These are phyloP conservation scores for Paracanthobrama guichenoti DNA, from an alignment of 2,113 vertebrate genomes.

Conservation along the genomic window DNA sequence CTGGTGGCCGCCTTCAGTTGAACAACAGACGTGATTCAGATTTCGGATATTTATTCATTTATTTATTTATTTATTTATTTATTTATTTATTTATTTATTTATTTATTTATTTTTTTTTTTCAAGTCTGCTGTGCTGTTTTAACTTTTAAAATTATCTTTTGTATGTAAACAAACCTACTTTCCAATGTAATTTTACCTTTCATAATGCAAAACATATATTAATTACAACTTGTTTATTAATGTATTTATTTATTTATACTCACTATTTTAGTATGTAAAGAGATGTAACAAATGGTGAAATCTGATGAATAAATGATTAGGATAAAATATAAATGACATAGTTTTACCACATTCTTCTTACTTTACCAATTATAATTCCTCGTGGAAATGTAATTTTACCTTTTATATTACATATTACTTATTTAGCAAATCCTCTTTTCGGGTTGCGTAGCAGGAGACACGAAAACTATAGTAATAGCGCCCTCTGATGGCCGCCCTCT, in stretches of 20 bases:
- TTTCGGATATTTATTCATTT: too few species aligned
- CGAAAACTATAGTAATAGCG: neutral
- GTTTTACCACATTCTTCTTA: too few species aligned
- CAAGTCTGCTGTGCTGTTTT: too few species aligned
- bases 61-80: too few species aligned
- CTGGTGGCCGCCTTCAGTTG: neutral
- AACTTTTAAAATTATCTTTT: too few species aligned
- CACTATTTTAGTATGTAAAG: neutral
- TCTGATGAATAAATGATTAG: neutral
- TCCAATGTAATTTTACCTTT: too few species aligned
- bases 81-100: too few species aligned
- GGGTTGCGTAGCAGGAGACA: neutral
- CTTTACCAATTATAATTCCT: too few species aligned
- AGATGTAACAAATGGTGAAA: neutral
- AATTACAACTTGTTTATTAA: neutral
- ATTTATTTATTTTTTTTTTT: too few species aligned
- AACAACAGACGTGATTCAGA: neutral
- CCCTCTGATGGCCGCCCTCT: neutral
- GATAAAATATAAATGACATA: neutral
- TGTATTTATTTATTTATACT: neutral
- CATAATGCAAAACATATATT: too few species aligned
- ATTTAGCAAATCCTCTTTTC: neutral
- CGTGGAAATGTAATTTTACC: neutral
- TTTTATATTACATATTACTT: neutral
- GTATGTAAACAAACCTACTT: too few species aligned